Percentiles rank a stretch among this genome's conserved stretches.
phyloP scores from a whole-genome alignment of 1,140 invertebrate genomes.

The Spodoptera litura region DNA sequence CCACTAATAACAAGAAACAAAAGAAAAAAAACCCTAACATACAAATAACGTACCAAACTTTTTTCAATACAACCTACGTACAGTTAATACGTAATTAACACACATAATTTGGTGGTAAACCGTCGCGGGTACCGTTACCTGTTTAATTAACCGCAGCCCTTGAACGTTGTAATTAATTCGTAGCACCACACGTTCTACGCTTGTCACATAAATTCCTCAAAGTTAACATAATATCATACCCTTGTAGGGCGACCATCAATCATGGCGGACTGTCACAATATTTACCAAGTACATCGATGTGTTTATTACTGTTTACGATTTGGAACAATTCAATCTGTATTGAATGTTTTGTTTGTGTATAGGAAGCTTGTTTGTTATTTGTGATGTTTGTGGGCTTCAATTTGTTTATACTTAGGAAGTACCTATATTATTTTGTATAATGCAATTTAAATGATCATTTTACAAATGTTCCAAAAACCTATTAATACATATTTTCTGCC shows the following conservation, averaged over 20 bases:
- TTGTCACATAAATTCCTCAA: constrained; percentile 79
- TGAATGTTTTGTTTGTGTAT: too few species aligned
- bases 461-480: too few species aligned
- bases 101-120: constrained; percentile 40
- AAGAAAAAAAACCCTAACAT: neutral
- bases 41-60: neutral
- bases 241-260: constrained; percentile 58
- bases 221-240: constrained; percentile 66
- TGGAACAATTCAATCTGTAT: too few species aligned
- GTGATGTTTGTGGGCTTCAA: too few species aligned
- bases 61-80: neutral
- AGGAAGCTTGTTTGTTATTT: too few species aligned
- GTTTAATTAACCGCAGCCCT: constrained; percentile 69
- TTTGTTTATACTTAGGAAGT: too few species aligned
- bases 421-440: too few species aligned
- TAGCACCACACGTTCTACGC: constrained; percentile 68
- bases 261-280: neutral
- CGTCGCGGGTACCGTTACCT: constrained; percentile 51
- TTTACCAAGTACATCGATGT: too few species aligned
- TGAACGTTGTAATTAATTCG: constrained; percentile 73
- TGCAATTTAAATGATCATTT: too few species aligned
- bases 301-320: too few species aligned
- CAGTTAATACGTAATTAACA: constrained; percentile 32
- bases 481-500: too few species aligned
- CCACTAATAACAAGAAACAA: neutral